Conservation (phyloP, 2,888 invertebrate genomes). For the Sinopyrophorus schimmeli region DNA sequence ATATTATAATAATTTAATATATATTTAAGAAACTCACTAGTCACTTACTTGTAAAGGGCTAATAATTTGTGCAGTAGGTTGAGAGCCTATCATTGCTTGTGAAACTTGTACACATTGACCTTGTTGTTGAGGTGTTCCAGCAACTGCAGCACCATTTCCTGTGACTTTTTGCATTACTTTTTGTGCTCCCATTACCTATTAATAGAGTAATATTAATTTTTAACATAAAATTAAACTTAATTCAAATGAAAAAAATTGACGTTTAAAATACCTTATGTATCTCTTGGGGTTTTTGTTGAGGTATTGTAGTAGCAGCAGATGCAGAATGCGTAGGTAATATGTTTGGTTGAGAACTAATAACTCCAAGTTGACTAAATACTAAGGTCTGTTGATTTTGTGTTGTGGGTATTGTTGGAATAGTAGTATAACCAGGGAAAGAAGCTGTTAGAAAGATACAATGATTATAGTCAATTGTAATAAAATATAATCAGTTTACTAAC, state of each 20-base stretch:
- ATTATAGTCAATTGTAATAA: conserved; percentile 1
- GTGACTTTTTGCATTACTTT: conserved; percentile 62
- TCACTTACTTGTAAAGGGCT: conserved; percentile 68
- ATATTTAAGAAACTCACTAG: neutral
- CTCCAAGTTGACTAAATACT: conserved; percentile 73
- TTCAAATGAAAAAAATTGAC: too few relatives aligned
- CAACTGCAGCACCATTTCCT: conserved; percentile 49
- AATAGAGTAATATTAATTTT: too few relatives aligned
- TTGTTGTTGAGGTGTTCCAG: conserved; percentile 62
- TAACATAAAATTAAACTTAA: too few relatives aligned
- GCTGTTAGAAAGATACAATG: conserved; percentile 48
- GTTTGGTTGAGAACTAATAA: conserved; percentile 70
- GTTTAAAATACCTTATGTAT: conserved; percentile 77
- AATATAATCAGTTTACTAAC: neutral
- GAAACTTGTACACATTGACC: conserved; percentile 75
- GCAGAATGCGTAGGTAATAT: conserved; percentile 66
- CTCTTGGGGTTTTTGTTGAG: conserved; percentile 64
- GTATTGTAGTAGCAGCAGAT: conserved; percentile 55
- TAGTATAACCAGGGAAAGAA: conserved; percentile 76
- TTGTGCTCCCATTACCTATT: conserved; percentile 54
- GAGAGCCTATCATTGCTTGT: conserved; percentile 67
- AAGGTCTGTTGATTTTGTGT: conserved; percentile 76
- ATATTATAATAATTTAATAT: neutral
- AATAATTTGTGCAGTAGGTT: conserved; percentile 73
- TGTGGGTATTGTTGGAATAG: conserved; percentile 75